Conservation (phyloP, 2,888 invertebrate genomes). For the Magallana nippona region DNA sequence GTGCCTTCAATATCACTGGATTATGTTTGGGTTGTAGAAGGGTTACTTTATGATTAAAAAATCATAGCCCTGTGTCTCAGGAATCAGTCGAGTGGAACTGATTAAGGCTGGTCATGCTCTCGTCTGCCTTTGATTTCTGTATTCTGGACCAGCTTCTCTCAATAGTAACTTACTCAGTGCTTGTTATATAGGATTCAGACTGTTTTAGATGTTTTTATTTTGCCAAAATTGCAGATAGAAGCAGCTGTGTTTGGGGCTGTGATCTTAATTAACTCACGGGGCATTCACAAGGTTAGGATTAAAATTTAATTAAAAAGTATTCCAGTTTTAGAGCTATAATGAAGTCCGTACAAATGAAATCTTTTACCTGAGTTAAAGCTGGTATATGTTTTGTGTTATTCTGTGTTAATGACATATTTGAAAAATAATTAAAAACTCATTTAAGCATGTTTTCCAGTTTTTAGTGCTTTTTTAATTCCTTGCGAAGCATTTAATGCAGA, state of each 20-base stretch:
- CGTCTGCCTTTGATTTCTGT: constrained; percentile 1
- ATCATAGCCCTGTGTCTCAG: constrained; percentile 19
- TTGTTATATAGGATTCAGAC: background rate
- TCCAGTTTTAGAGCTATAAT: no score
- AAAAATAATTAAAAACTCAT: no score
- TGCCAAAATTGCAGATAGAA: constrained; percentile 17
- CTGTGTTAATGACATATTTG: no score
- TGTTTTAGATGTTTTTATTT: background rate
- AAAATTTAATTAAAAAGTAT: constrained; percentile 7
- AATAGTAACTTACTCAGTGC: background rate
- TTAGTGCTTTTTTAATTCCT: no score
- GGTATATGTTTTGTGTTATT: no score
- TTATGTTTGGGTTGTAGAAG: background rate
- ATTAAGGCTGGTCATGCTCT: constrained; percentile 14
- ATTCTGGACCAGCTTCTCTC: background rate
- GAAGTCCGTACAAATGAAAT: no score
- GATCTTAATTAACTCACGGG: background rate
- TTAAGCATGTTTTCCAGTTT: no score
- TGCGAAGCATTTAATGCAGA: no score
- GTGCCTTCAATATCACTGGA: background rate
- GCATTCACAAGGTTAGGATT: background rate
- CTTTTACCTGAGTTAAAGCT: no score
- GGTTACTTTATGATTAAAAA: constrained; percentile 26
- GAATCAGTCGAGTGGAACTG: constrained; percentile 16
- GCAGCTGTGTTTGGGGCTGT: background rate